Conservation (phyloP, 2,797 vertebrate genomes). For the Poeciliopsis turneri region DNA sequence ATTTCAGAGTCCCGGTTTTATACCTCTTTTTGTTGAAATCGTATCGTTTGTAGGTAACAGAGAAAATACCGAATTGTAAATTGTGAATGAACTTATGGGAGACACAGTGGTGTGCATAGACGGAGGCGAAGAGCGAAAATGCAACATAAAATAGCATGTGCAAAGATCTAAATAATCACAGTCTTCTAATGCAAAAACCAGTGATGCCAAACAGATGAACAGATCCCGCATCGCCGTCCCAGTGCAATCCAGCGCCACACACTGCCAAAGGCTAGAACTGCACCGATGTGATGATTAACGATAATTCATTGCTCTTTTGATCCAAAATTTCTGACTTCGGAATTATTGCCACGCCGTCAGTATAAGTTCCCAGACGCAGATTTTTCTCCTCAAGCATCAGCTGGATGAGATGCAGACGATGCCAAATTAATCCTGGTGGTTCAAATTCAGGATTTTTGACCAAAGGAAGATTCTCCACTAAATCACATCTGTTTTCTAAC, state of each 20-base stretch:
- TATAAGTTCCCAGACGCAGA: neutral
- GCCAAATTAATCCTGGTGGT: neutral
- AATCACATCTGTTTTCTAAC: neutral
- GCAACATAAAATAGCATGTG: slow-evolving; percentile 29
- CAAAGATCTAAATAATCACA: slow-evolving; percentile 57
- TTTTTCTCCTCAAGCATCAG: too few relatives aligned
- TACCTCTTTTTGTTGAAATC: slow-evolving; percentile 74
- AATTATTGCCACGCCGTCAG: neutral
- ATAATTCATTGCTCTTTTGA: neutral
- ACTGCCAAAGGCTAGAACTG: slow-evolving; percentile 22
- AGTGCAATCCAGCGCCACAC: slow-evolving; percentile 15
- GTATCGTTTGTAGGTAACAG: slow-evolving; percentile 64
- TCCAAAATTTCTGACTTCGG: neutral
- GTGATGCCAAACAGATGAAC: slow-evolving; percentile 29
- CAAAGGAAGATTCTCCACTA: neutral
- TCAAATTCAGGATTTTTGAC: neutral
- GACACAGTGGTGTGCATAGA: slow-evolving; percentile 72
- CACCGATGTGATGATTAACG: neutral
- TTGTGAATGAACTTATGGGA: slow-evolving; percentile 78
- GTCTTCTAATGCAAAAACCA: slow-evolving; percentile 51
- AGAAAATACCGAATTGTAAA: slow-evolving; percentile 75
- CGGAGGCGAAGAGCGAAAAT: slow-evolving; percentile 26
- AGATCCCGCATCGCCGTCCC: slow-evolving; percentile 17
- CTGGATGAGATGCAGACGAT: neutral
- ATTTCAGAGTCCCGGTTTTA: slow-evolving; percentile 65